Base-by-base conservation (phyloP, 2,797 vertebrate species). In the Fringilla coelebs region DNA sequence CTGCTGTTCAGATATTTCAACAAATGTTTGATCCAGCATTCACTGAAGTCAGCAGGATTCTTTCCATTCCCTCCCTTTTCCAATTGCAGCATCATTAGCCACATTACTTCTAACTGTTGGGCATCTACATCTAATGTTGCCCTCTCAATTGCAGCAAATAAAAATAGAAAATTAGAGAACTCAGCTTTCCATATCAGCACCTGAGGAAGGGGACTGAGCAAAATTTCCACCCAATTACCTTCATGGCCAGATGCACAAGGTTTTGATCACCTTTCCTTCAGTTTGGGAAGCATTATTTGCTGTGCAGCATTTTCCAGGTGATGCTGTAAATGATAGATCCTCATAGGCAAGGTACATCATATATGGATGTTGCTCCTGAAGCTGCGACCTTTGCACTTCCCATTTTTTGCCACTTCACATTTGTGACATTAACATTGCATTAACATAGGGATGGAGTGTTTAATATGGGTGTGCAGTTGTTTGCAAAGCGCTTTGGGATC, bases 61-160 rank as follows among this genome's bases (percentile, higher is more conserved):
- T 90, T 93, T 83, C 75, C 45, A 36, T 87, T 96, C 61, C 52
- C 38, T 87, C 46, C 17, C 29, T 92, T 85, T 72, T 70, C 81
- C 88, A 73, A 75, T 89, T 89, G 94, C 86, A 89, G 90, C 81
- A 94, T 89, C 81, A 83, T 95, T 96, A 95, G 86, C 75, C 68
- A 77, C 68, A 74, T 87, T 90, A 71, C 61, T 85, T 94, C 66
- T 90, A 75, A 86, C 85, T 75, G 80, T 88, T 95, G 81, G 78
- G 54, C 84, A 76, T 72, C 81, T 93, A 90, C 28, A 61, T 67
- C 68, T 74, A 85, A 68, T 65, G 58, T 94, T 94, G 66, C 62
- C 90, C 72, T 93, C 57, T 85, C 84, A 85, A 82, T 88, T 90
- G 81, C 66, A 67, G 86, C 71, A 96, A 93, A 96, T 90, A 89